These are phyloP conservation scores for Clostera curtula DNA, from an alignment of 2,888 invertebrate species.

Conservation along the genomic window DNA sequence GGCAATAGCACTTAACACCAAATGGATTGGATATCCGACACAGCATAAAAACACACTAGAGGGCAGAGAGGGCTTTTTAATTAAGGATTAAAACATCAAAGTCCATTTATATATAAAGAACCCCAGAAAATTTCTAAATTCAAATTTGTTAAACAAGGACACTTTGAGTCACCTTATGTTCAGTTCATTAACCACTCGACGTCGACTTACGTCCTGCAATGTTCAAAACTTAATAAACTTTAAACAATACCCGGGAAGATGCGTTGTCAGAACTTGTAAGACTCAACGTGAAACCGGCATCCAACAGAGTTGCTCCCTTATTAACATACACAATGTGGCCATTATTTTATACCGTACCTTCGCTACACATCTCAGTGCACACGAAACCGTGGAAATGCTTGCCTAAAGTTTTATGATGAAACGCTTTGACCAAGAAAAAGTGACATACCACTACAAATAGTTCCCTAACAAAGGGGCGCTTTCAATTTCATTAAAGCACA, in stretches of 20 bases:
- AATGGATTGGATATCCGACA: too few species aligned
- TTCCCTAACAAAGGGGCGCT: slow-evolving; percentile 34
- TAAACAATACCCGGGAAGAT: slow-evolving; percentile 65
- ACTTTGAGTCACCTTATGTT: slow-evolving; percentile 28
- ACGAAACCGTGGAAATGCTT: slow-evolving; percentile 12
- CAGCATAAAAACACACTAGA: too few species aligned
- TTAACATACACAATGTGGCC: slow-evolving; percentile 57
- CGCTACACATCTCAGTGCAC: slow-evolving; percentile 15
- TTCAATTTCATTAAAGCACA: slow-evolving; percentile 55
- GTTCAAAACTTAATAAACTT: slow-evolving; percentile 69
- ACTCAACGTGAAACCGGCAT: slow-evolving; percentile 54
- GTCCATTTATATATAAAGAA: slow-evolving; percentile 20
- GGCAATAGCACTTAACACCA: too few species aligned
- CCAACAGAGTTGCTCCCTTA: slow-evolving; percentile 48
- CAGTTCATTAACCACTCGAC: slow-evolving; percentile 49
- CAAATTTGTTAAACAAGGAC: slow-evolving; percentile 22
- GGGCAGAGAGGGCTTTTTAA: too few species aligned
- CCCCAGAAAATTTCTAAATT: slow-evolving; percentile 20
- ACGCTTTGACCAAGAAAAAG: slow-evolving; percentile 28
- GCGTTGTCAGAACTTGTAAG: slow-evolving; percentile 65
- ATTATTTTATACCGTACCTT: slow-evolving; percentile 46
- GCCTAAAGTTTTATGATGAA: slow-evolving; percentile 20
- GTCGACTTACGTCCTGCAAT: slow-evolving; percentile 59
- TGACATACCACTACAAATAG: slow-evolving; percentile 37
- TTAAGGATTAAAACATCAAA: too few species aligned